Base-by-base conservation (phyloP, 2,888 invertebrate genomes). In the Epirrhoe alternata region DNA sequence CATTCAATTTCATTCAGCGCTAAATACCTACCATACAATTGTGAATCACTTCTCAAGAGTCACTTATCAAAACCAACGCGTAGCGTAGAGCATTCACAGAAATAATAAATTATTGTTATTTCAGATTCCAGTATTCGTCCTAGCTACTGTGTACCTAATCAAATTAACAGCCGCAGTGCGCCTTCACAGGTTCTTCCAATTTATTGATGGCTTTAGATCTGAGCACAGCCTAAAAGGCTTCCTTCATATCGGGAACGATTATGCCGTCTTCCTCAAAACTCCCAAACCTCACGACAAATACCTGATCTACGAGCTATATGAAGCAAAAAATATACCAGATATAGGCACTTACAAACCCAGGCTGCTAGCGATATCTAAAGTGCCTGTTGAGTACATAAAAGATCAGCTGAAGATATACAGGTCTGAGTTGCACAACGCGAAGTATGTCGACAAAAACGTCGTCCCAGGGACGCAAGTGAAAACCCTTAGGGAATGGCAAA, bases 401-500 rank as follows among this genome's bases (percentile, higher is more conserved):
- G 86, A 88, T 5, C 92, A 92, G 66, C 69, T 92, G 1, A 83
- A 77, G 58, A 75, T 72, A 0, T 92, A 80, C 50, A 80, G 84
- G 60, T 66, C 74, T 7, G 92, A 92, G 55, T 61, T 92, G 6
- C 85, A 86, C 60, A 82, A 75, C 50, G 82, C 89, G 0, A 92
- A 89, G 66, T 88, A 89, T 72, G 74, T 83, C 0, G 81, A 90
- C 63, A 74, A 80, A 4, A 83, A 85, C 56, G 72, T 82, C 0
- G 78, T 92, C 0, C 92, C 92, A 0, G 92, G 92, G 1, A 88
- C 87, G 1, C 78, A 81, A 69, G 85, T 90, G n/a, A 82, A 80
- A 63, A 89, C 88, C 0, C 60, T 92, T 45, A 82, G 89, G 51
- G 92, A 92, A 73, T 92, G 92, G 92, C 92, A 92, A 72, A 87